Conservation (phyloP, 2,113 vertebrate species). For the Spea bombifrons region DNA sequence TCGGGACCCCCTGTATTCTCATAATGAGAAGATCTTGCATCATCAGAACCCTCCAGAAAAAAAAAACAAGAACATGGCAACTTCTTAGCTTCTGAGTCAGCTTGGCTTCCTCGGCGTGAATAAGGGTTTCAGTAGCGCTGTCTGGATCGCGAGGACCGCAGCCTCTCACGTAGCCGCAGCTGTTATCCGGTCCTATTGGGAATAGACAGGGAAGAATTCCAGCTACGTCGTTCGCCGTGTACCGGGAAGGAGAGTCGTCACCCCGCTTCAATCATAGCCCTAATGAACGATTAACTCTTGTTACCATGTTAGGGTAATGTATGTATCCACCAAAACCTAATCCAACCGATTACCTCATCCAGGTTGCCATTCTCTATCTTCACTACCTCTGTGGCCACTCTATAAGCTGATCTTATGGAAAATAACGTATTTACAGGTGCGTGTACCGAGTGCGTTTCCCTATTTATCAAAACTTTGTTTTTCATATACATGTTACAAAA, state of each 20-base stretch:
- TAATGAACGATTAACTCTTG: neutral
- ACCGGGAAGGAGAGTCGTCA: constrained; percentile 50
- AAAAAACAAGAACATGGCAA: neutral
- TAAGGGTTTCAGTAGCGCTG: neutral
- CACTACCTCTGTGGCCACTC: too few relatives aligned
- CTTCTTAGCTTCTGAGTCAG: neutral
- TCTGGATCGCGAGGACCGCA: constrained; percentile 49
- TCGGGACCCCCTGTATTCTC: neutral
- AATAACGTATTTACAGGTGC: too few relatives aligned
- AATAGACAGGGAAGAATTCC: constrained; percentile 55
- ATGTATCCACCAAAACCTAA: neutral
- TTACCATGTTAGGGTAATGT: constrained; percentile 26
- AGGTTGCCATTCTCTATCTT: too few relatives aligned
- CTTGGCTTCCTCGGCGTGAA: neutral
- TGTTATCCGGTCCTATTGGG: constrained; percentile 49
- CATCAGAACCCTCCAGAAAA: neutral
- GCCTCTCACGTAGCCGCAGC: constrained; percentile 54
- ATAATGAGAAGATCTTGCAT: neutral
- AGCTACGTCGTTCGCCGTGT: constrained; percentile 53
- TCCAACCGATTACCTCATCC: too few relatives aligned
- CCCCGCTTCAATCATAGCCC: constrained; percentile 23
- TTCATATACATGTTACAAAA: too few relatives aligned
- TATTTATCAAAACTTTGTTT: too few relatives aligned
- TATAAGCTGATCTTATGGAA: too few relatives aligned
- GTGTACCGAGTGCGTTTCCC: too few relatives aligned